Percentiles rank a stretch among this genome's conserved stretches.
phyloP scores from a whole-genome alignment of 2,797 vertebrate genomes.

The Lepilemur septentrionalis region DNA sequence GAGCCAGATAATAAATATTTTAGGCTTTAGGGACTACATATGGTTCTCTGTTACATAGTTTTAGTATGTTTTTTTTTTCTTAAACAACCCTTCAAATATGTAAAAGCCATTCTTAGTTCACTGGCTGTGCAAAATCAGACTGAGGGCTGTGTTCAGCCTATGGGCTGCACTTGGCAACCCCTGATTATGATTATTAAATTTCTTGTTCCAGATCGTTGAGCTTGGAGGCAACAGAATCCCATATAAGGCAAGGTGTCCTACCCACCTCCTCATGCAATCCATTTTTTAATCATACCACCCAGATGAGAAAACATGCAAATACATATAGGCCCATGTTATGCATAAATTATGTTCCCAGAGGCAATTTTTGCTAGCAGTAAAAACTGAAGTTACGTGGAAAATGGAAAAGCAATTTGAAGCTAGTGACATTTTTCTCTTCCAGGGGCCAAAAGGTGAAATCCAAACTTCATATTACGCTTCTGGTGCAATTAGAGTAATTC shows the following conservation, averaged over 20 bases:
- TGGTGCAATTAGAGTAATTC: background rate
- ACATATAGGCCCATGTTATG: background rate
- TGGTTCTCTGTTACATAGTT: background rate
- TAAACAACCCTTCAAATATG: background rate
- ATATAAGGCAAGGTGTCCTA: background rate
- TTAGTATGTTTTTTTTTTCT: background rate
- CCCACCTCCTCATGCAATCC: background rate
- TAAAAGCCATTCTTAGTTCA: background rate
- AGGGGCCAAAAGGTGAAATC: conserved; percentile 13
- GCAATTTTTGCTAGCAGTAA: background rate
- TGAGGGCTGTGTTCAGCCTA: background rate
- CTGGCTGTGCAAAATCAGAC: background rate
- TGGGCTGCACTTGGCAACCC: background rate
- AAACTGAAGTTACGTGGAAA: background rate
- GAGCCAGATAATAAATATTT: background rate
- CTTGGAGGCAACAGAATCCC: background rate
- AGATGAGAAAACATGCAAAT: background rate
- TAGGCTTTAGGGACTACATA: background rate
- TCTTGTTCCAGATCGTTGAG: background rate
- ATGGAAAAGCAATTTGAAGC: conserved; percentile 1
- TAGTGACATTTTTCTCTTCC: conserved; percentile 33
- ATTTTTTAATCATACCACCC: background rate
- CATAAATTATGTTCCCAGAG: background rate
- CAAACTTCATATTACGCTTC: background rate
- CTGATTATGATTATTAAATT: background rate